phyloP scores from a whole-genome alignment of 2,888 invertebrate species.

The Fissipunctia ypsillon region DNA sequence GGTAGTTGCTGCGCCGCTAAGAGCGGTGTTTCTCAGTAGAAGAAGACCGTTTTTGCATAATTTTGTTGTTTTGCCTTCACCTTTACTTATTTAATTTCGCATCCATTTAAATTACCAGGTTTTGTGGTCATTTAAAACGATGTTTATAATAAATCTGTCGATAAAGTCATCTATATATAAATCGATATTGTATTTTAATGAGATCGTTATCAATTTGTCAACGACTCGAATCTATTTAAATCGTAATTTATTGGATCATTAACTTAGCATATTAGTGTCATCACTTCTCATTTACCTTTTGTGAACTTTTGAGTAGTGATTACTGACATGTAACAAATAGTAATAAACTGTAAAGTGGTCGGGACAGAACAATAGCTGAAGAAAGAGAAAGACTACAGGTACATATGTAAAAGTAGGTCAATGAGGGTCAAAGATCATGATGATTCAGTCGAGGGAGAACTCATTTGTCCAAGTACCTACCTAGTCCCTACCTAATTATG shows the following conservation, averaged over 20 bases:
- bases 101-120: conserved; percentile 10
- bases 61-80: background rate
- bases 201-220: conserved; percentile 11
- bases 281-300: background rate
- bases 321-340: too few species aligned
- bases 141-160: conserved; percentile 10
- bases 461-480: too few species aligned
- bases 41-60: background rate
- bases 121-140: conserved; percentile 2
- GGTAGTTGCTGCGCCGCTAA: background rate
- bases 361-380: too few species aligned
- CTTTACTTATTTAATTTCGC: background rate
- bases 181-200: conserved; percentile 20
- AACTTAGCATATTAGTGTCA: conserved; percentile 11
- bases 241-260: conserved; percentile 13
- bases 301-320: background rate
- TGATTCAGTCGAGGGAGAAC: too few species aligned
- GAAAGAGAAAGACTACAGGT: too few species aligned
- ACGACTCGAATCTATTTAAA: background rate
- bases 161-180: background rate
- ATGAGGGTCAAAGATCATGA: too few species aligned
- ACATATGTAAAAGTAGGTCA: too few species aligned
- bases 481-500: too few species aligned
- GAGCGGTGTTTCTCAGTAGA: background rate
- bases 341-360: too few species aligned